Percentiles rank a stretch among this genome's conserved stretches.
Conservation (phyloP, 2,797 vertebrate species). For the Apogon hyalosoma region DNA sequence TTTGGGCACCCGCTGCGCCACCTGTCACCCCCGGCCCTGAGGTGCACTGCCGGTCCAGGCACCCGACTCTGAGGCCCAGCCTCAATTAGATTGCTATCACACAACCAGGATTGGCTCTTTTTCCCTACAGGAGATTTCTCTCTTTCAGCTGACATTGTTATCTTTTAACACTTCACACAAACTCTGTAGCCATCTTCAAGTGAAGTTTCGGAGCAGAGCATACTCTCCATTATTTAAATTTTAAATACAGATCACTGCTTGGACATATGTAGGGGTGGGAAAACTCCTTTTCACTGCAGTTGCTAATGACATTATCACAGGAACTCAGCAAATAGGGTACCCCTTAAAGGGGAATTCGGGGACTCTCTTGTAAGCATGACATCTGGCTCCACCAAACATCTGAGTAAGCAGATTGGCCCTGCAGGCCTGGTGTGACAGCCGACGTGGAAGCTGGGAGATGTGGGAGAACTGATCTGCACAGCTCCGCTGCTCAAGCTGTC, state of each 20-base stretch:
- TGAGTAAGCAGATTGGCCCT: slow-evolving; percentile 82
- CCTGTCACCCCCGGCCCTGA: slow-evolving; percentile 66
- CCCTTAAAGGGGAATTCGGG: slow-evolving; percentile 67
- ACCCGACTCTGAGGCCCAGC: slow-evolving; percentile 45
- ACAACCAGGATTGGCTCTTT: slow-evolving; percentile 48
- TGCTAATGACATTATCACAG: slow-evolving; percentile 67
- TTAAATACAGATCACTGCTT: slow-evolving; percentile 34
- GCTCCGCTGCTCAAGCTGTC: slow-evolving; percentile 78
- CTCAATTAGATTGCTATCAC: slow-evolving; percentile 67
- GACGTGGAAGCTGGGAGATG: slow-evolving; percentile 75
- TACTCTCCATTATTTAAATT: slow-evolving; percentile 25
- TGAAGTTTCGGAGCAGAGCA: slow-evolving; percentile 2
- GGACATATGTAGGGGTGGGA: slow-evolving; percentile 44
- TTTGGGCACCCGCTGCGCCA: slow-evolving; percentile 63
- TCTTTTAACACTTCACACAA: slow-evolving; percentile 29
- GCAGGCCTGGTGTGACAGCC: slow-evolving; percentile 72
- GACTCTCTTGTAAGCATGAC: slow-evolving; percentile 69
- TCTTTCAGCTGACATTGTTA: slow-evolving; percentile 47
- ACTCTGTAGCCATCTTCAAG: slow-evolving; percentile 28
- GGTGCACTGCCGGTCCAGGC: slow-evolving; percentile 54
- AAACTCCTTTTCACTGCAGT: slow-evolving; percentile 46
- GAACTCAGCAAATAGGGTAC: slow-evolving; percentile 59
- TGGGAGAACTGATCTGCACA: slow-evolving; percentile 69
- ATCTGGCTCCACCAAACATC: slow-evolving; percentile 81
- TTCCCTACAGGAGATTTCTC: slow-evolving; percentile 39